These are phyloP conservation scores for Oriolus oriolus DNA, from an alignment of 2,113 vertebrate genomes.

Conservation along the genomic window DNA sequence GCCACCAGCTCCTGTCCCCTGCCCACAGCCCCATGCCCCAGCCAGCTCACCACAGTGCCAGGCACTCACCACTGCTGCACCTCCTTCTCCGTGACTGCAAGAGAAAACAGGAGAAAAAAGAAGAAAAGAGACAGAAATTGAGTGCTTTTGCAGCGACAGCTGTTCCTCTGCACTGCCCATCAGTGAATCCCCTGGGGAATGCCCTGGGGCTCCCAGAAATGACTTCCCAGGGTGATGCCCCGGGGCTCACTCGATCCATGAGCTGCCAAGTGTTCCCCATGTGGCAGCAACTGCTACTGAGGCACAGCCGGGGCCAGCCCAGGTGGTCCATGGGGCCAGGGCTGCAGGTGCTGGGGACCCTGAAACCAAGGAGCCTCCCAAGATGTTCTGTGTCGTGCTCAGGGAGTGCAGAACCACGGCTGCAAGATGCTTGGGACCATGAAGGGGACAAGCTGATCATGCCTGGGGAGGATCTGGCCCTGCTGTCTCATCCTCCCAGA, in stretches of 20 bases:
- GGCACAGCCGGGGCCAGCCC: not conserved
- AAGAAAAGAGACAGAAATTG: not conserved
- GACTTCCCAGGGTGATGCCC: not conserved
- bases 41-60: not conserved
- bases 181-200: not conserved
- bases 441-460: not conserved
- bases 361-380: not conserved
- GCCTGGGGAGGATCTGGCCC: not conserved
- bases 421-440: not conserved
- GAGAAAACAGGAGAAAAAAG: conserved; percentile 61
- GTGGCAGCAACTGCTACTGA: not conserved
- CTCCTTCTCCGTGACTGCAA: conserved; percentile 92
- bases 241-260: rapidly evolving
- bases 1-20: not conserved
- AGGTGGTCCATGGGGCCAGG: rapidly evolving
- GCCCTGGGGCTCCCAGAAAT: not conserved
- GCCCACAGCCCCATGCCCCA: rapidly evolving
- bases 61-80: conserved; percentile 94
- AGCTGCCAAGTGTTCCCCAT: rapidly evolving
- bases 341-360: not conserved
- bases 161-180: not conserved
- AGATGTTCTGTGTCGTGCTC: not conserved
- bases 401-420: rapidly evolving
- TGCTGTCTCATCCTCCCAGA: not conserved
- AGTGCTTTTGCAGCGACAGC: not conserved